Conservation (phyloP, 2,113 vertebrate genomes). For the Aspidoscelis tigris region DNA sequence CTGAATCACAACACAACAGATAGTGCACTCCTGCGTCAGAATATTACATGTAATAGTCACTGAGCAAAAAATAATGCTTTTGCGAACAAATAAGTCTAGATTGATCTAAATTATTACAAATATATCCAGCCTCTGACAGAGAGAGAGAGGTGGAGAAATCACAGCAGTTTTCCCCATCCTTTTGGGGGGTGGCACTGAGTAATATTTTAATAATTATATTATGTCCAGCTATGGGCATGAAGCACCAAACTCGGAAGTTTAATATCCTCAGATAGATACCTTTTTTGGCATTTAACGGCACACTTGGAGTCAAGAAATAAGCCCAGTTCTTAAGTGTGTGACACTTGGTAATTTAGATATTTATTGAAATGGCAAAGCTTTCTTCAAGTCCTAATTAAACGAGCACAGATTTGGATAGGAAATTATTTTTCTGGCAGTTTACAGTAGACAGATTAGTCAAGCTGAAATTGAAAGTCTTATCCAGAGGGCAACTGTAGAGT, state of each 20-base stretch:
- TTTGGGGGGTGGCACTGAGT: background rate
- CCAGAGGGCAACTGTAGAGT: background rate
- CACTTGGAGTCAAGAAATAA: background rate
- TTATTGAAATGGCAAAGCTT: background rate
- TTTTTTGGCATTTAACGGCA: background rate
- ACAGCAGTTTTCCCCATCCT: background rate
- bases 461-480: background rate
- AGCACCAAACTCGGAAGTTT: background rate
- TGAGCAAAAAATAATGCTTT: background rate
- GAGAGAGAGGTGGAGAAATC: background rate
- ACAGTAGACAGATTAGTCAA: background rate
- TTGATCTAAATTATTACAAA: background rate
- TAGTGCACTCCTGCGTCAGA: background rate
- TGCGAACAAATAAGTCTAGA: background rate
- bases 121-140: background rate
- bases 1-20: background rate
- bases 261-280: background rate
- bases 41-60: background rate
- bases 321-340: background rate
- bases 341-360: background rate
- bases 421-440: background rate
- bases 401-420: background rate
- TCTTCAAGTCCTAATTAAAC: constrained; percentile 9
- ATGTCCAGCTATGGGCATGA: background rate
- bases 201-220: background rate